Percentiles rank a stretch among this genome's conserved stretches.
Conservation (phyloP, 1,140 invertebrate species). For the Anthonomus grandis region DNA sequence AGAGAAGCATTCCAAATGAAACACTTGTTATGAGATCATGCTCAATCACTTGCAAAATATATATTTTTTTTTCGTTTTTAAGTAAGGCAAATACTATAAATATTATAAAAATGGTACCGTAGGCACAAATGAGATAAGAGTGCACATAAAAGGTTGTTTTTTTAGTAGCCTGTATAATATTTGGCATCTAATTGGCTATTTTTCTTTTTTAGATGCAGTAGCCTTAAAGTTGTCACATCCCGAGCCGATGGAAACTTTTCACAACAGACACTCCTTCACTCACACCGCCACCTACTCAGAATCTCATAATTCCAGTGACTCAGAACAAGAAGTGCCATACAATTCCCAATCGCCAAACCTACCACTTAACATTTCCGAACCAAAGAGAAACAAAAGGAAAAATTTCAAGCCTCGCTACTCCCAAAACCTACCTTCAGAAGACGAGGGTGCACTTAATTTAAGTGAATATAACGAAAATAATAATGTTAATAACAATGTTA, state of each 20-base stretch:
- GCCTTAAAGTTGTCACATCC: constrained; percentile 23
- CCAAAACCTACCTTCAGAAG: constrained; percentile 55
- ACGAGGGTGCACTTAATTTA: constrained; percentile 47
- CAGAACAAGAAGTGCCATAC: constrained; percentile 42
- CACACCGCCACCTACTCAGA: constrained; percentile 20
- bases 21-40: no score
- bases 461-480: constrained; percentile 49
- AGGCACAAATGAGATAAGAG: no score
- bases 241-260: constrained; percentile 26
- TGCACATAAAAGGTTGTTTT: no score
- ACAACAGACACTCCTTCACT: constrained; percentile 29
- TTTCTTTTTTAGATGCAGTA: constrained; percentile 42
- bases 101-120: no score
- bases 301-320: constrained; percentile 40
- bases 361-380: constrained; percentile 27
- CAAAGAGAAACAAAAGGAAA: constrained; percentile 64
- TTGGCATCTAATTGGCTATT: neutral
- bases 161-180: no score
- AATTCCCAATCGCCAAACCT: constrained; percentile 52
- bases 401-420: constrained; percentile 65
- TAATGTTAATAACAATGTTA: constrained; percentile 47
- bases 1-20: no score
- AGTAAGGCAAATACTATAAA: no score
- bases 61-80: no score
- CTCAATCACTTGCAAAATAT: no score